Evolutionary conservation across 1,140 invertebrate genomes (phyloP).

Genomic region (Geopemphigus sp.): DNA sequence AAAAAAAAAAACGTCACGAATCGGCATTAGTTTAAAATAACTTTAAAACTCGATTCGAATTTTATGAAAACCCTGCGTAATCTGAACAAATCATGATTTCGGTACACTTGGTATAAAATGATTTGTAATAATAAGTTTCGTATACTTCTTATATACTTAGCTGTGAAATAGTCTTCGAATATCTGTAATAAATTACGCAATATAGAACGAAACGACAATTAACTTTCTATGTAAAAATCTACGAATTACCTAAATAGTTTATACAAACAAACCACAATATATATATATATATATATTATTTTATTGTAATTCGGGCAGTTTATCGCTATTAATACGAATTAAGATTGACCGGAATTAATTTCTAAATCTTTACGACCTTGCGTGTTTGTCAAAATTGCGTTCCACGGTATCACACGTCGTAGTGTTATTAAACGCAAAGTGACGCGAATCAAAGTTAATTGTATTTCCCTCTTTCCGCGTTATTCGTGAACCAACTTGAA

Average conservation of each 20-base stretch:
- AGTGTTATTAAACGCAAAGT: not conserved
- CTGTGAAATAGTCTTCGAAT: not conserved
- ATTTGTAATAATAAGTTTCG: not conserved
- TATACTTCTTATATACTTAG: not conserved
- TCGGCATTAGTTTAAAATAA: no score
- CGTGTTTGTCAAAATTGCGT: not conserved
- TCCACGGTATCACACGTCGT: not conserved
- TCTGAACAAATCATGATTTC: not conserved
- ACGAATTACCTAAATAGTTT: not conserved
- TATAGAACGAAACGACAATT: not conserved
- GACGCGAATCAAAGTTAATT: constrained; percentile 19
- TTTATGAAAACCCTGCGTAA: not conserved
- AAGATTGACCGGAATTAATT: not conserved
- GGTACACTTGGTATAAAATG: not conserved
- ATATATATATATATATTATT: not conserved
- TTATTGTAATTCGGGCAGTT: not conserved
- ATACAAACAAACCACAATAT: not conserved
- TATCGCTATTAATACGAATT: not conserved
- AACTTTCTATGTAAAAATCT: not conserved
- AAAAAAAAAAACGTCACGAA: no score
- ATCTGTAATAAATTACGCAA: not conserved
- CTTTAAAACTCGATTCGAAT: no score
- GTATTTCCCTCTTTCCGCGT: constrained; percentile 1
- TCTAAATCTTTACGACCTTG: not conserved
- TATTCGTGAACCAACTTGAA: not conserved